Base-by-base conservation (phyloP, 1,140 invertebrate species). In the Diplogasteroides magnus region DNA sequence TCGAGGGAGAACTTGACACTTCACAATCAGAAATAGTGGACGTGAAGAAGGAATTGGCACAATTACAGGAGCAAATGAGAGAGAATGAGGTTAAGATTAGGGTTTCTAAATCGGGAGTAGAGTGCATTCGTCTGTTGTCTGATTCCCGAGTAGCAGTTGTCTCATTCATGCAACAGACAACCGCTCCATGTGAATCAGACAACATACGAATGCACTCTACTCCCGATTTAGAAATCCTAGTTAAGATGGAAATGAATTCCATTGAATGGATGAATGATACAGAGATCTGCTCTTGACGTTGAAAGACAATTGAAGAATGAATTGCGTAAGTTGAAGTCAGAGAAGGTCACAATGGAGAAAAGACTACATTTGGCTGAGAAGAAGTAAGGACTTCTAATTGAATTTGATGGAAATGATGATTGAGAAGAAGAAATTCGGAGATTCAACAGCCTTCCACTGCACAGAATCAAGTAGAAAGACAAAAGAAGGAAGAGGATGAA, bases 31-130 rank as follows among this genome's bases (percentile, higher is more conserved):
- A 67, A 32, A 62, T 37, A 25, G 15, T 67, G 3, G 70, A 72
- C 23, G 28, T 71, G 31, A 72, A 67, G 31, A 67, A 65, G 48
- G 59, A 15, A 25, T 57, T 72, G n/a, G 70, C 59, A 14, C 31
- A 66, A 19, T 25, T 71, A 15, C 56, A 71, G 37, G 63, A 64
- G 27, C 27, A 61, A 15, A 23, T 71, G 31, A 71, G 64, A 32
- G 69, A 65, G 57, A 19, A 11, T 37, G 64, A 59, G 27, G 58
- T 32, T 58, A 60, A 58, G 15, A 31, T 48, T 59, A 57, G 65
- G 31, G 32, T 61, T 26, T 70, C 28, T n/a, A n/a, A n/a, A n/a
- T n/a, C n/a, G n/a, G n/a, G n/a, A n/a, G n/a, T n/a, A n/a, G n/a
- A n/a, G n/a, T n/a, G n/a, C n/a, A n/a, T n/a, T n/a, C n/a, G n/a